These are phyloP conservation scores for Lypha dubia DNA, from an alignment of 2,888 invertebrate species.

Conservation along the genomic window DNA sequence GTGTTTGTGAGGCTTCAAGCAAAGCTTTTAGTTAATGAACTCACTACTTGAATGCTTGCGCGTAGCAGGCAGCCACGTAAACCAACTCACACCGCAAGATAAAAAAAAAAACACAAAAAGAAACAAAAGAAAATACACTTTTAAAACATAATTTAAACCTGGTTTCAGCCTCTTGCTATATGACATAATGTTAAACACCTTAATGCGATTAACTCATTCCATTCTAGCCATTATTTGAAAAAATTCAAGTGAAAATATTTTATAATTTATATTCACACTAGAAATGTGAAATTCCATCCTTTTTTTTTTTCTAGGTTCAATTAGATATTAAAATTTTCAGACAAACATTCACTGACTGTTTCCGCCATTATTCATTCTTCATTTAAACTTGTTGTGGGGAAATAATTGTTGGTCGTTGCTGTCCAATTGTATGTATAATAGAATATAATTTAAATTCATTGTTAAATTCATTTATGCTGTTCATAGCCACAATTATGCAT, in stretches of 20 bases:
- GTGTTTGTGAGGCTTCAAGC: too few relatives aligned
- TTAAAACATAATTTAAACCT: too few relatives aligned
- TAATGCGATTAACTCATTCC: too few relatives aligned
- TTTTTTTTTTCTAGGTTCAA: neutral
- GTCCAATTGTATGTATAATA: slow-evolving; percentile 51
- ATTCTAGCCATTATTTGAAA: neutral
- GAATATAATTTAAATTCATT: slow-evolving; percentile 63
- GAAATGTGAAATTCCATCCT: neutral
- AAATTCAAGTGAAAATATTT: neutral
- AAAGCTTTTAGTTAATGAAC: too few relatives aligned
- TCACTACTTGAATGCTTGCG: too few relatives aligned
- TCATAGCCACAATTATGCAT: slow-evolving; percentile 58
- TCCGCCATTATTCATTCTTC: slow-evolving; percentile 48
- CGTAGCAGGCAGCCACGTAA: too few relatives aligned
- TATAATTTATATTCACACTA: neutral
- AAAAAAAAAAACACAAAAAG: too few relatives aligned
- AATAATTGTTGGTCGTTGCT: slow-evolving; percentile 49
- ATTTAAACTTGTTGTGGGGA: slow-evolving; percentile 52
- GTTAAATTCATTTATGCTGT: slow-evolving; percentile 57
- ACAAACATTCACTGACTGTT: slow-evolving; percentile 2
- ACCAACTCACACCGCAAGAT: too few relatives aligned
- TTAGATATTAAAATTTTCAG: slow-evolving; percentile 32
- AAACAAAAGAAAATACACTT: too few relatives aligned
- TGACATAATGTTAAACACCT: too few relatives aligned
- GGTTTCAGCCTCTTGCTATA: too few relatives aligned